Conservation (phyloP, 2,113 vertebrate genomes). For the Notiomystis cincta region DNA sequence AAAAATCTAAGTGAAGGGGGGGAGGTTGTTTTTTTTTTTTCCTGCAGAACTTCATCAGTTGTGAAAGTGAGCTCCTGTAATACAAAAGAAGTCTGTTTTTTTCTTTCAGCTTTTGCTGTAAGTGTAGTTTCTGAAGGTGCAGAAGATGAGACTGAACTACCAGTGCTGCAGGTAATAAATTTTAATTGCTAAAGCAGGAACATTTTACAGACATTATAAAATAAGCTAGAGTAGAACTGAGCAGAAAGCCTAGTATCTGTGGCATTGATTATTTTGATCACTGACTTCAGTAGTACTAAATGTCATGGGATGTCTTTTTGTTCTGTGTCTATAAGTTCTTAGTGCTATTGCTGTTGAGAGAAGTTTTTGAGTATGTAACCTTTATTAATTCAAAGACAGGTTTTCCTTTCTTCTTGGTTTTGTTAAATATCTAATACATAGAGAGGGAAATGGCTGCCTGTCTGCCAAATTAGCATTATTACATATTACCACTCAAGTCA, state of each 20-base stretch:
- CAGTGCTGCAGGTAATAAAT: conserved; percentile 67
- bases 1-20: not conserved
- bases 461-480: not conserved
- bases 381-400: not conserved
- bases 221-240: not conserved
- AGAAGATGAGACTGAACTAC: conserved; percentile 43
- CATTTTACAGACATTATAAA: not conserved
- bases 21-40: not conserved
- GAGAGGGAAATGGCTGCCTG: not conserved
- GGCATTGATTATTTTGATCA: not conserved
- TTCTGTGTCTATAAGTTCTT: not conserved
- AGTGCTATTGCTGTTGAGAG: not conserved
- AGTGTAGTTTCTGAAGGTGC: conserved; percentile 46
- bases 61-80: conserved; percentile 3
- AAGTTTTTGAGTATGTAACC: not conserved
- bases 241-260: not conserved
- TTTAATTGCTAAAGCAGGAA: not conserved
- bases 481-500: not conserved
- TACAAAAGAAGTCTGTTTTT: conserved; percentile 33
- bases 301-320: not conserved
- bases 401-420: not conserved
- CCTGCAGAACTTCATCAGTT: not conserved
- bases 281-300: not conserved
- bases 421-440: not conserved
- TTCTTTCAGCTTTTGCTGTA: conserved; percentile 61